These are phyloP conservation scores for Desmophyllum pertusum DNA, from an alignment of 92 coral and sea anemone genomes.

Conservation along the genomic window DNA sequence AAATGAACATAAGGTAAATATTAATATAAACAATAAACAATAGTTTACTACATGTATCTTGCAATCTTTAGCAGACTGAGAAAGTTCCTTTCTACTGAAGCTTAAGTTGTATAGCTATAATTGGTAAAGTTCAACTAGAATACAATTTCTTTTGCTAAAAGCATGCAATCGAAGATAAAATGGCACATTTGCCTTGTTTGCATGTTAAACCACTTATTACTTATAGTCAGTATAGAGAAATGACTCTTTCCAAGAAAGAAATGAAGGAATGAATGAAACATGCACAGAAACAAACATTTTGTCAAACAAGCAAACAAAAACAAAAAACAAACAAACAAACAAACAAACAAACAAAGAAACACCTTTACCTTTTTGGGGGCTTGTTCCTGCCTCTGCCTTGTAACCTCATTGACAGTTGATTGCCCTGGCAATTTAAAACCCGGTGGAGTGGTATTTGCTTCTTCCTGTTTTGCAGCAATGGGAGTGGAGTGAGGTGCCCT, in stretches of 20 bases:
- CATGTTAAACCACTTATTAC: not conserved
- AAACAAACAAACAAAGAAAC: not conserved
- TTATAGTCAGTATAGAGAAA: not conserved
- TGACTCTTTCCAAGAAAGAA: too few relatives aligned
- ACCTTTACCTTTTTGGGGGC: not conserved
- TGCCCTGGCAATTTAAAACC: conserved; percentile 6
- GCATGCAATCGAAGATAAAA: too few relatives aligned
- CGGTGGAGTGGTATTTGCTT: not conserved
- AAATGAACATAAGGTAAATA: not conserved
- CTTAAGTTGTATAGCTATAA: too few relatives aligned
- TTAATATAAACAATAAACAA: too few relatives aligned
- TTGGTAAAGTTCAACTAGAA: too few relatives aligned
- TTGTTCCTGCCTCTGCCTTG: not conserved
- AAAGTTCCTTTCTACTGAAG: not conserved
- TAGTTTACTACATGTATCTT: too few relatives aligned
- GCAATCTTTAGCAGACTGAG: not conserved
- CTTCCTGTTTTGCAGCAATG: not conserved
- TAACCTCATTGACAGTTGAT: not conserved
- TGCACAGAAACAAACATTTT: too few relatives aligned
- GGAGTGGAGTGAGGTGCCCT: not conserved
- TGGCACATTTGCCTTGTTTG: too few relatives aligned
- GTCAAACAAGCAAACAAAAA: too few relatives aligned
- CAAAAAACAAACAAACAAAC: not conserved
- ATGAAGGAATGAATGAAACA: too few relatives aligned
- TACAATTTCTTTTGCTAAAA: too few relatives aligned